Conservation (phyloP, 1,140 invertebrate genomes). For the Dendroctonus ponderosae region DNA sequence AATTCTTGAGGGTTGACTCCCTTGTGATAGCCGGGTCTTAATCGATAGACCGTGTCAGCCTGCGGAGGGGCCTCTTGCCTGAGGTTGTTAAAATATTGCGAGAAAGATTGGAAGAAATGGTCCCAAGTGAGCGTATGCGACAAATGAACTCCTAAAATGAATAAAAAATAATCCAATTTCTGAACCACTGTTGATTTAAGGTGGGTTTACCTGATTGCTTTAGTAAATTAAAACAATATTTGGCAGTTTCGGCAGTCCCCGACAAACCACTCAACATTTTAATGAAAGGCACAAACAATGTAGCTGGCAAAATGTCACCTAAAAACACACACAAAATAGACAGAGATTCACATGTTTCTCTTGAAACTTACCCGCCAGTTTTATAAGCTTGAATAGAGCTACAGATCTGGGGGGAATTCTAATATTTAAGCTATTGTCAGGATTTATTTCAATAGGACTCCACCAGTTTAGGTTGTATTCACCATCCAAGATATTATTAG, state of each 20-base stretch:
- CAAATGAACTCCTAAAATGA: conserved; percentile 53
- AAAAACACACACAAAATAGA: background rate
- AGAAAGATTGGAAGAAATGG: conserved; percentile 84
- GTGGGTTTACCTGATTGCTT: conserved; percentile 62
- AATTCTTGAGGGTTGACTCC: conserved; percentile 81
- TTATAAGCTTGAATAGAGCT: conserved; percentile 86
- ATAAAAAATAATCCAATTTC: background rate
- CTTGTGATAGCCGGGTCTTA: conserved; percentile 57
- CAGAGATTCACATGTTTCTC: background rate
- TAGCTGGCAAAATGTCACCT: conserved; percentile 75
- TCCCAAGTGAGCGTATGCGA: conserved; percentile 74
- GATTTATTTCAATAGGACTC: conserved; percentile 64
- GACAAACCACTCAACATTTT: conserved; percentile 83
- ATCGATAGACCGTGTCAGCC: conserved; percentile 65
- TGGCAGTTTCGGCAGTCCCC: conserved; percentile 67
- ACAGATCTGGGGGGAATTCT: conserved; percentile 63
- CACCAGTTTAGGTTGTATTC: conserved; percentile 80
- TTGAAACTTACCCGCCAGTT: conserved; percentile 62
- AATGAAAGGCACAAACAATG: conserved; percentile 83
- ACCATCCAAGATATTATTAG: conserved; percentile 69
- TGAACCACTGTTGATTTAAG: background rate
- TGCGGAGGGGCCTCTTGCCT: conserved; percentile 65
- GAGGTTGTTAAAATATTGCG: conserved; percentile 70
- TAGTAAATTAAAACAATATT: conserved; percentile 83
- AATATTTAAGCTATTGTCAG: conserved; percentile 45